Base-by-base conservation (phyloP, 2,888 invertebrate genomes). In the Brachynemurus nebulosus region DNA sequence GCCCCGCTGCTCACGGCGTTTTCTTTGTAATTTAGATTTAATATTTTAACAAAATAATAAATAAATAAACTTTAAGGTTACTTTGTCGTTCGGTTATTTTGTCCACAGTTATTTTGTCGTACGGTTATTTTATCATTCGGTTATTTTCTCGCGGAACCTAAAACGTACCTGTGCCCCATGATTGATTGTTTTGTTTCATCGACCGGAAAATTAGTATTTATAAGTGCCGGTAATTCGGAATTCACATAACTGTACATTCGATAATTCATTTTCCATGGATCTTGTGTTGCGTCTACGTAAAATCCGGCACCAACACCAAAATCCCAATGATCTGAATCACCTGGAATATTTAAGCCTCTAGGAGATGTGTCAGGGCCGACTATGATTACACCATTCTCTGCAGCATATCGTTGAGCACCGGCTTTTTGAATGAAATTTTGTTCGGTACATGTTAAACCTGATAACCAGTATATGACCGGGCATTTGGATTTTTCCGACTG, bases 281-380 rank as follows among this genome's bases (percentile, higher is more conserved):
- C 80, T 54, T 80, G 72, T 0, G 80, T 79, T 4, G 97, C 93
- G 68, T 98, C 86, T 2, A 98, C 69, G 63, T 98, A 98, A 64
- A 95, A 96, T 1, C 96, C 92, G 48, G 97, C 97, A 5, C 88
- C 88, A 8, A 82, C 80, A 20, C 98, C 98, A 67, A 98, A 92
- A 65, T 96, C 95, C 77, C 86, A 95, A 14, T 76, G 70, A 25
- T 91, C 92, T 59, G 89, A 84, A 66, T 97, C 91, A 0, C 93
- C 95, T 12, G 85, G 79, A 46, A 98, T 76, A 54, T 88, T 84
- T 9, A 86, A 74, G 5, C 86, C 89, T 55, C 95, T 73, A 1
- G 97, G 97, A 52, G 95, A 96, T 1, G 97, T 98, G 59, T 98
- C 98, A 0, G 97, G 95, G 47, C 84, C 85, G 2, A 98, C 86